phyloP scores from a whole-genome alignment of 2,888 invertebrate species.

The Herminia tarsipennalis region DNA sequence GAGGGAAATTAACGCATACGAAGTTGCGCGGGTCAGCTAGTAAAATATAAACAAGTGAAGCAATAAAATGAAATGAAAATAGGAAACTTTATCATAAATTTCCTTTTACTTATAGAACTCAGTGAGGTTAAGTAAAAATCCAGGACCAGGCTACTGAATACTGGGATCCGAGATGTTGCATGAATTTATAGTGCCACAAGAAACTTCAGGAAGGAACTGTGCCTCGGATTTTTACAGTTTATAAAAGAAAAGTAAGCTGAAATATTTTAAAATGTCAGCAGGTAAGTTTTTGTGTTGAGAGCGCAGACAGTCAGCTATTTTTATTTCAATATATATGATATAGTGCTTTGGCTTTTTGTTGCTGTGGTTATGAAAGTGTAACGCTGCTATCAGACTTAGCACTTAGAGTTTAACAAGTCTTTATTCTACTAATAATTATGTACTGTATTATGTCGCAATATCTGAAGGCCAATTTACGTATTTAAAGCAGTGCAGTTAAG shows the following conservation, averaged over 20 bases:
- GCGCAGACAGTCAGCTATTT: constrained; percentile 16
- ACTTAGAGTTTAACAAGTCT: no score
- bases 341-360: constrained; percentile 2
- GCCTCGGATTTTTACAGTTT: constrained; percentile 47
- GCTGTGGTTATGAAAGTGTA: no score
- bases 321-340: constrained; percentile 8
- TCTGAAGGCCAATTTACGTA: no score
- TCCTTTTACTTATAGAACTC: constrained; percentile 29
- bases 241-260: constrained; percentile 48
- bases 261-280: constrained; percentile 44
- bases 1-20: no score
- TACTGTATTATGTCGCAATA: no score
- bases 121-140: constrained; percentile 49
- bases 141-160: constrained; percentile 43
- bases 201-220: constrained; percentile 57
- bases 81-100: constrained; percentile 56
- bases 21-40: no score
- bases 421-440: no score
- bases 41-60: constrained; percentile 26
- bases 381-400: no score
- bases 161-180: constrained; percentile 40
- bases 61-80: constrained; percentile 49
- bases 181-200: constrained; percentile 62
- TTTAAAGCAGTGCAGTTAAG: no score
- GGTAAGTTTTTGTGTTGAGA: constrained; percentile 34